phyloP scores from a whole-genome alignment of 2,888 invertebrate species.

The Hoplodrina ambigua region DNA sequence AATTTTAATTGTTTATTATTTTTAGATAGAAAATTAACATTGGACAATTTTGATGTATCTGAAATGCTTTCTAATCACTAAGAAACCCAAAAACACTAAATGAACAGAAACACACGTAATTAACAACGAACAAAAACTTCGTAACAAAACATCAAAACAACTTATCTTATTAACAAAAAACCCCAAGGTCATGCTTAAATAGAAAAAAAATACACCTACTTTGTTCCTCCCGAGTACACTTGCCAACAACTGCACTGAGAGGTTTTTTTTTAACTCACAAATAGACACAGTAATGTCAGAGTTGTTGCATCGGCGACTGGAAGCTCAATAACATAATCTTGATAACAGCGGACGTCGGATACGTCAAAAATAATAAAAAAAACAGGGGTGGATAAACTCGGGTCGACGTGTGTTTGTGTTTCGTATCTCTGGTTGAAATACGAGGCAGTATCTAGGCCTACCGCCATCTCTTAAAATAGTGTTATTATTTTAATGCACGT shows the following conservation, averaged over 20 bases:
- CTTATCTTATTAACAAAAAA: background rate
- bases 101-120: background rate
- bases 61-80: too few species aligned
- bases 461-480: too few species aligned
- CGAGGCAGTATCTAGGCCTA: too few species aligned
- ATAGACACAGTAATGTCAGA: slow-evolving; percentile 48
- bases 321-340: slow-evolving; percentile 67
- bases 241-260: slow-evolving; percentile 49
- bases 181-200: slow-evolving; percentile 25
- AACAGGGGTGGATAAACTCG: slow-evolving; percentile 56
- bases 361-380: slow-evolving; percentile 63
- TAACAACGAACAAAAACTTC: background rate
- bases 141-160: too few species aligned
- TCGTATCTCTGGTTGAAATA: background rate
- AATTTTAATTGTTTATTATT: too few species aligned
- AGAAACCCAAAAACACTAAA: too few species aligned
- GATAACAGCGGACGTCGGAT: slow-evolving; percentile 66
- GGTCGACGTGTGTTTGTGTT: slow-evolving; percentile 26
- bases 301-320: slow-evolving; percentile 63
- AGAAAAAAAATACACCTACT: slow-evolving; percentile 57
- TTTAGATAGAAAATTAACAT: too few species aligned
- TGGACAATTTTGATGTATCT: too few species aligned
- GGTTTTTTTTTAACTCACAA: slow-evolving; percentile 44
- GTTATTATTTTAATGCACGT: too few species aligned
- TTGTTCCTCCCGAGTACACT: slow-evolving; percentile 48